Base-by-base conservation (phyloP, 2,797 vertebrate genomes). In the Channallabes apus region DNA sequence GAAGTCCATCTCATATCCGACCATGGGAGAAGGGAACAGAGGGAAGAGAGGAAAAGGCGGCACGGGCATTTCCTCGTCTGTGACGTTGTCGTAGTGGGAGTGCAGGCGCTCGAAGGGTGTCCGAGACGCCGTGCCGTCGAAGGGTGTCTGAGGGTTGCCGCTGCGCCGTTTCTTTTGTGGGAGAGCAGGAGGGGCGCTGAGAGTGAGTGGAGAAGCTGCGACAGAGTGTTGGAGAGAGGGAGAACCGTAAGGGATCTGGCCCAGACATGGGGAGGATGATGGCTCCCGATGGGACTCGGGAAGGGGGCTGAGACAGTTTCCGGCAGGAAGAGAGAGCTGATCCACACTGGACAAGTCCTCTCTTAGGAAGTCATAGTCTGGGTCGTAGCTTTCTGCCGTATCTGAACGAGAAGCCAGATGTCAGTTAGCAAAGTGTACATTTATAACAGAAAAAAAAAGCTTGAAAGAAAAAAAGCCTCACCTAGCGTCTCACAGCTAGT, bases 401-500 rank as follows among this genome's bases (percentile, higher is more conserved):
- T 94, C 94, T 94, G 78, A 32, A 58, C 3, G 17, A 46, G 78
- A 46, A 22, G 75, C 15, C 78, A 29, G 58, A 80, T 6, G 9
- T 29, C 17, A 3, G 8, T 80, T 18, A 80, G 61, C 7, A 51
- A 27, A 11, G 9, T 9, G 24, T 17, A 17, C 11, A 27, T 65
- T 27, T 65, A 27, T 17, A 27, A 12, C 46, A 2, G 7, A 22
- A 46, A n/a, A n/a, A 22, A 64, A 29, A 2, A 24, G 61, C 2
- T 32, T n/a, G 24, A 67, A 80, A 80, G n/a, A 54, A 51, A 35
- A 35, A 80, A n/a, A 54, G 27, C 32, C 20, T 94, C n/a, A 99
- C 98, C 98, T 15, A 99, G 94, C 0, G 98, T 99, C 93, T 99
- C 98, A 92, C 98, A 99, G 96, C 98, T 99, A 92, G 98, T 99